These are phyloP conservation scores for Rhyacichthys aspro DNA, from an alignment of 2,797 vertebrate species.

Conservation along the genomic window DNA sequence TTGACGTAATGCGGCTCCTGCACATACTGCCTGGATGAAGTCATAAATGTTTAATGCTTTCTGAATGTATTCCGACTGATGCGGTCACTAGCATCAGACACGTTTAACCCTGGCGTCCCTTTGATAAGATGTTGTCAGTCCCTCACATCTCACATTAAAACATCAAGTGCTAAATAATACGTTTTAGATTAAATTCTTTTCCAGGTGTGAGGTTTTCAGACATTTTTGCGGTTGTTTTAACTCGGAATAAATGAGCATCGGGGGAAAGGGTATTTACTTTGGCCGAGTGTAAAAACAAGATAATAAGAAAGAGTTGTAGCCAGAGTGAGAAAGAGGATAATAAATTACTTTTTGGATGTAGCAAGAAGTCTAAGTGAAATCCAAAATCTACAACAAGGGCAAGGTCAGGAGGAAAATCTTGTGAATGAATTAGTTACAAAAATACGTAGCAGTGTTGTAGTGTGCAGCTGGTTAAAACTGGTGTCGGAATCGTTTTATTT, in stretches of 20 bases:
- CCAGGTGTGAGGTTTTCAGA: conserved; percentile 15
- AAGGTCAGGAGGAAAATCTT: conserved; percentile 2
- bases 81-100: conserved; percentile 21
- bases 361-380: conserved; percentile 18
- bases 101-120: background rate
- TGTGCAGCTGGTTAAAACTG: too few relatives aligned
- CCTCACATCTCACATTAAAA: background rate
- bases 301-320: conserved; percentile 25
- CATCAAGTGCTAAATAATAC: background rate
- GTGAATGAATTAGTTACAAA: background rate
- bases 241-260: conserved; percentile 31
- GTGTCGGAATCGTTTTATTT: too few relatives aligned
- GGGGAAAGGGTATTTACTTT: conserved; percentile 41
- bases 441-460: background rate
- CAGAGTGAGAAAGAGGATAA: conserved; percentile 13
- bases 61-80: conserved; percentile 29
- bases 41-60: conserved; percentile 23
- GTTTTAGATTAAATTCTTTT: conserved; percentile 2
- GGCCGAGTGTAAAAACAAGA: conserved; percentile 19
- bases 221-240: conserved; percentile 17
- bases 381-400: conserved; percentile 2
- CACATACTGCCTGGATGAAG: background rate
- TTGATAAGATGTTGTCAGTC: background rate
- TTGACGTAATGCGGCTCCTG: conserved; percentile 13
- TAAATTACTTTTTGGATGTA: conserved; percentile 34